These are phyloP conservation scores for Sericinus montela DNA, from an alignment of 2,888 invertebrate species.

Conservation along the genomic window DNA sequence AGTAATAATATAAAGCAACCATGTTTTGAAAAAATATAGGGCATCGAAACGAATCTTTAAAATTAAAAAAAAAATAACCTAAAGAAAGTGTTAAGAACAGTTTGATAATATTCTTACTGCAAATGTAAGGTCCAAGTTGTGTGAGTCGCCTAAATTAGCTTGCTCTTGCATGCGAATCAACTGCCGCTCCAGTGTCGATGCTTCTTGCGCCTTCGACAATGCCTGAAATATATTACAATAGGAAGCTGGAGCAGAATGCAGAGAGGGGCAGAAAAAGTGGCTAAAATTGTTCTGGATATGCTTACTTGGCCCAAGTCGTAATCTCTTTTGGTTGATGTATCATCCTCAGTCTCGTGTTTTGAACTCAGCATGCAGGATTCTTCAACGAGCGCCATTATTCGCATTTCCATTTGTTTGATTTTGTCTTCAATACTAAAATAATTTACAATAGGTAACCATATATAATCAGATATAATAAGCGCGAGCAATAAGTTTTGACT, in stretches of 20 bases:
- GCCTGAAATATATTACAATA: slow-evolving; percentile 54
- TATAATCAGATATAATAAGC: too few species aligned
- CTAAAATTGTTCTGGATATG: not conserved
- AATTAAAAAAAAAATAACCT: too few species aligned
- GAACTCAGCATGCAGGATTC: slow-evolving; percentile 86
- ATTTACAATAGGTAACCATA: not conserved
- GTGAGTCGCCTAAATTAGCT: slow-evolving; percentile 91
- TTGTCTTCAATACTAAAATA: slow-evolving; percentile 91
- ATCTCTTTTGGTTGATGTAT: slow-evolving; percentile 45
- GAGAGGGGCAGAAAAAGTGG: too few species aligned
- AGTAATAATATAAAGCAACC: too few species aligned
- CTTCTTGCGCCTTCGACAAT: slow-evolving; percentile 96
- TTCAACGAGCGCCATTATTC: slow-evolving; percentile 93
- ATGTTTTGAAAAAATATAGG: too few species aligned
- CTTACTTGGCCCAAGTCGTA: slow-evolving; percentile 55
- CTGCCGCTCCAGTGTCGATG: slow-evolving; percentile 94
- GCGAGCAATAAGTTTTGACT: too few species aligned
- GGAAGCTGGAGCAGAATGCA: too few species aligned
- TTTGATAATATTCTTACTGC: slow-evolving; percentile 80
- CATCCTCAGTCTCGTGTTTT: slow-evolving; percentile 50
- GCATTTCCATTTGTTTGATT: slow-evolving; percentile 91
- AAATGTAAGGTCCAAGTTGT: slow-evolving; percentile 97
- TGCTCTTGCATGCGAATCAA: slow-evolving; percentile 95
- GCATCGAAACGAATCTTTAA: too few species aligned
- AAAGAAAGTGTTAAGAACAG: too few species aligned